Percentiles rank a stretch among this genome's conserved stretches.
phyloP scores from a whole-genome alignment of 2,888 invertebrate genomes.

The Eustalomyia histrio region DNA sequence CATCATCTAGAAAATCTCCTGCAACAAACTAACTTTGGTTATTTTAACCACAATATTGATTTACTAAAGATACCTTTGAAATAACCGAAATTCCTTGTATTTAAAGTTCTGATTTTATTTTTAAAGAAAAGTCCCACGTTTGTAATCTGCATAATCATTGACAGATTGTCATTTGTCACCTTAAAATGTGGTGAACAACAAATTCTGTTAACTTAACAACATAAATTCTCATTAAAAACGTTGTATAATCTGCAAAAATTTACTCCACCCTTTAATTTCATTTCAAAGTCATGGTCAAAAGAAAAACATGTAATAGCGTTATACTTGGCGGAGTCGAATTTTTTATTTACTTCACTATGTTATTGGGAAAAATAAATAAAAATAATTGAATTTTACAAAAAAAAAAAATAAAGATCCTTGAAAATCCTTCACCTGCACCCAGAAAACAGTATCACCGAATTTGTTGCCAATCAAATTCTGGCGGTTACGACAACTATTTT shows the following conservation, averaged over 20 bases:
- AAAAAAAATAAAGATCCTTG: too few relatives aligned
- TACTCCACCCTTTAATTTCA: slow-evolving; percentile 42
- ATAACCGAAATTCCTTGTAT: slow-evolving; percentile 42
- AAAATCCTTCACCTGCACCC: too few relatives aligned
- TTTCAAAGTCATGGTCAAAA: slow-evolving; percentile 59
- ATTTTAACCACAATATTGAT: slow-evolving; percentile 54
- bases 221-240: slow-evolving; percentile 44
- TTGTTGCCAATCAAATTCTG: too few relatives aligned
- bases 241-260: slow-evolving; percentile 14
- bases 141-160: slow-evolving; percentile 48
- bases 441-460: too few relatives aligned
- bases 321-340: too few relatives aligned
- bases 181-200: slow-evolving; percentile 40
- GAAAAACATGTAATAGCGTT: neutral
- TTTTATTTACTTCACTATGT: too few relatives aligned
- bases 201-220: slow-evolving; percentile 33
- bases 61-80: slow-evolving; percentile 52
- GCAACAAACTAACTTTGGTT: neutral
- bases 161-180: slow-evolving; percentile 58
- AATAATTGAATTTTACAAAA: too few relatives aligned
- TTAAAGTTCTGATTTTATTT: neutral
- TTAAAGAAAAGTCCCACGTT: slow-evolving; percentile 21
- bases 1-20: neutral
- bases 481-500: too few relatives aligned
- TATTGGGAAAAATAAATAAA: too few relatives aligned